Conservation (phyloP, 2,113 vertebrate genomes). For the Mesembrinibis cayennensis region DNA sequence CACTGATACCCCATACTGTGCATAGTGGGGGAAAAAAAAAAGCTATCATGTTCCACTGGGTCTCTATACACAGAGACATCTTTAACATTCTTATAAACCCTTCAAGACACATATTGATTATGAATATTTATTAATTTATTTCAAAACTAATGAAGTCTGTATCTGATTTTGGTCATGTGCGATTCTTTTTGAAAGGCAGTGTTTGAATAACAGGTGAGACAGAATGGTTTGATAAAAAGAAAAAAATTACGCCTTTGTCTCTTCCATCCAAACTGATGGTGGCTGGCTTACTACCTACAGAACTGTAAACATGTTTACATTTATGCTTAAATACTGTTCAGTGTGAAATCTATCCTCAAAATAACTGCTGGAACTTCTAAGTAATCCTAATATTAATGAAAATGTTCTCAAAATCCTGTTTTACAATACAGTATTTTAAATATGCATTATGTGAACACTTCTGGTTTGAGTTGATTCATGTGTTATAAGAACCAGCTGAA, state of each 20-base stretch:
- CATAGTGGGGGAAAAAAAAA: not conserved
- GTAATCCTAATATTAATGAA: not conserved
- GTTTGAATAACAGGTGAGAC: not conserved
- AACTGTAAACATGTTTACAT: not conserved
- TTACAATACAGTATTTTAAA: conserved; percentile 47
- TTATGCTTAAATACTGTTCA: not conserved
- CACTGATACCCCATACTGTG: not conserved
- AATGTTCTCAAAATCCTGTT: not conserved
- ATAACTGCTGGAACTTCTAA: not conserved
- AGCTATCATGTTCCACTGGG: not conserved
- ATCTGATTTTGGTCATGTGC: not conserved
- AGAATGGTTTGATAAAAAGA: not conserved
- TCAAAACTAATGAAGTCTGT: not conserved
- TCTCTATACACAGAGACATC: not conserved
- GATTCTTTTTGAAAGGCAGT: not conserved
- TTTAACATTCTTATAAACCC: not conserved
- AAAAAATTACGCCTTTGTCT: not conserved
- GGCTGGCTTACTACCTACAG: not conserved
- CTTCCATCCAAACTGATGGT: not conserved
- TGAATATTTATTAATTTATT: not conserved
- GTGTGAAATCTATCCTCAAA: not conserved
- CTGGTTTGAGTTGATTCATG: conserved; percentile 53
- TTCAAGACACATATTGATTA: not conserved
- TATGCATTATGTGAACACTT: conserved; percentile 32
- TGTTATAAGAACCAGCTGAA: conserved; percentile 71